A percentile compares a stretch with the other conserved stretches of the same genome.
phyloP scores from a whole-genome alignment of 2,888 invertebrate genomes.

The Hymenopus coronatus region DNA sequence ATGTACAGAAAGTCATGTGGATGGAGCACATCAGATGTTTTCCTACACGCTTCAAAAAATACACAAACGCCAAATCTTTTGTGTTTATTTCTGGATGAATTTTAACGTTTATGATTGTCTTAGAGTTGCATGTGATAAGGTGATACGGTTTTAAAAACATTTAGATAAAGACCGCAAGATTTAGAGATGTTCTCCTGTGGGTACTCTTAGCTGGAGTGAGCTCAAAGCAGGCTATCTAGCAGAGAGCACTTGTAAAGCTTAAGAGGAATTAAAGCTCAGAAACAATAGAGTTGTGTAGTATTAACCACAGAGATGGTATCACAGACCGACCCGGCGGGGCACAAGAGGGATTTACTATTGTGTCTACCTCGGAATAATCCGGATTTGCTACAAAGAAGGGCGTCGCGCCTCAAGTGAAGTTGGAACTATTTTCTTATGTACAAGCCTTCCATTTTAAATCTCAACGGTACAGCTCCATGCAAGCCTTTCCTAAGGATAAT shows the following conservation, averaged over 20 bases:
- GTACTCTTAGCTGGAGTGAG: neutral
- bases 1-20: too few relatives aligned
- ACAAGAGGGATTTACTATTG: neutral
- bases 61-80: too few relatives aligned
- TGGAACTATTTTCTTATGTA: neutral
- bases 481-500: neutral
- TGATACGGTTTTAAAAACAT: too few relatives aligned
- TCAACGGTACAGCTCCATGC: neutral
- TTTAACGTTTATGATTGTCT: too few relatives aligned
- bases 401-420: neutral
- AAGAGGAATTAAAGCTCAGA: neutral
- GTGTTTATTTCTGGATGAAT: too few relatives aligned
- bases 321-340: neutral
- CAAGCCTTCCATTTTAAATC: neutral
- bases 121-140: too few relatives aligned
- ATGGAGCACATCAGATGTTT: too few relatives aligned
- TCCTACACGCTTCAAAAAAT: too few relatives aligned
- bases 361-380: neutral
- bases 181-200: too few relatives aligned
- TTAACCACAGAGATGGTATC: neutral
- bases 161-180: too few relatives aligned
- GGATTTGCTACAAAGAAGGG: neutral
- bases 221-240: neutral
- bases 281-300: neutral
- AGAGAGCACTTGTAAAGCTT: neutral